Conservation (phyloP, 2,888 invertebrate genomes). For the Argyresthia albistria region DNA sequence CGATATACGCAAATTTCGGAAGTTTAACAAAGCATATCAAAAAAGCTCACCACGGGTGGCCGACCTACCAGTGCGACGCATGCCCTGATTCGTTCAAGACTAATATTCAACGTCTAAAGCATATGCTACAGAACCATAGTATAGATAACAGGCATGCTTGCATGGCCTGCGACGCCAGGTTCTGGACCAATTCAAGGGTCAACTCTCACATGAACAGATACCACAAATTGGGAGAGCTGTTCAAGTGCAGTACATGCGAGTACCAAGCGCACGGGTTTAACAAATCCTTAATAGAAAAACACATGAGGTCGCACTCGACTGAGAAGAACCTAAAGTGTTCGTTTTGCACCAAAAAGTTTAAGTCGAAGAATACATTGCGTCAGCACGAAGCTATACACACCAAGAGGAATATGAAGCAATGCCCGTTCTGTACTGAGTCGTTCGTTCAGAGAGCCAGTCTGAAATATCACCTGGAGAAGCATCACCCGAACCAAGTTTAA, state of each 20-base stretch:
- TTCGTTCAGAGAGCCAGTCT: constrained; percentile 32
- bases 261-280: not conserved
- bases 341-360: not conserved
- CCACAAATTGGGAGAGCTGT: constrained; percentile 20
- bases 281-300: constrained; percentile 8
- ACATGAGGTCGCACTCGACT: not conserved
- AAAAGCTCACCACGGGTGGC: too few relatives aligned
- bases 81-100: too few relatives aligned
- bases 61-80: too few relatives aligned
- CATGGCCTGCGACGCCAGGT: constrained; percentile 44
- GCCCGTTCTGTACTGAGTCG: constrained; percentile 25
- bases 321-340: not conserved
- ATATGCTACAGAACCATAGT: constrained; percentile 39
- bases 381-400: constrained; percentile 1
- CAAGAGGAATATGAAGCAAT: constrained; percentile 12
- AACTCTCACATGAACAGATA: constrained; percentile 16
- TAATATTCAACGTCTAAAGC: constrained; percentile 9
- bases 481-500: constrained; percentile 18
- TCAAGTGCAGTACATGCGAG: constrained; percentile 29
- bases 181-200: constrained; percentile 39
- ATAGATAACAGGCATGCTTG: constrained; percentile 46
- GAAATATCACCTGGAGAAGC: constrained; percentile 26
- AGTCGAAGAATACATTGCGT: not conserved
- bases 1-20: too few relatives aligned
- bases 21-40: too few relatives aligned